Evolutionary conservation across 2,113 vertebrate genomes (phyloP).

Genomic region (Numenius arquata): DNA sequence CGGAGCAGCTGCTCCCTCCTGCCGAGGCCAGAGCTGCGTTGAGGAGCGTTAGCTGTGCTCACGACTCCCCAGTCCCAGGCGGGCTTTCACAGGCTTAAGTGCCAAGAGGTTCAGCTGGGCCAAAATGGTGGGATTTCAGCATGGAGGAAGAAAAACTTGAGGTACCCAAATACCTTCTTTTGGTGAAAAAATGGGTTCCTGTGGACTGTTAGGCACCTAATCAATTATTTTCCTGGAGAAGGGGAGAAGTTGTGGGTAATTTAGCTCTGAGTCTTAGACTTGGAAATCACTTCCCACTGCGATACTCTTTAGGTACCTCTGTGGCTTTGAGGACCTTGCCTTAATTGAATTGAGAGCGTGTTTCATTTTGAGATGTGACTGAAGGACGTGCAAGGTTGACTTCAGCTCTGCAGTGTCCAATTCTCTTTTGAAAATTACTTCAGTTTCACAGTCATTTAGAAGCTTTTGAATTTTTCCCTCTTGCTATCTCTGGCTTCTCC

Average conservation of each 20-base stretch:
- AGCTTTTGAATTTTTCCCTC: neutral
- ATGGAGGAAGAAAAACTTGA: neutral
- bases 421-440: conserved; percentile 12
- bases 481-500: neutral
- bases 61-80: neutral
- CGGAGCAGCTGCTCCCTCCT: neutral
- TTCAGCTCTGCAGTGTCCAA: neutral
- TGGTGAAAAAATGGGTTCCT: neutral
- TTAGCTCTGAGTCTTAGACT: neutral
- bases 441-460: neutral
- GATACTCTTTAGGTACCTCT: neutral
- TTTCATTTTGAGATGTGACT: conserved; percentile 3
- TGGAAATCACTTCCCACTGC: neutral
- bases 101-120: neutral
- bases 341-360: neutral
- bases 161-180: conserved; percentile 26
- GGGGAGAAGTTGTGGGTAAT: neutral
- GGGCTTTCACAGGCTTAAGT: neutral
- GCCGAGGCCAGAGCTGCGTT: rapidly evolving
- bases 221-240: neutral
- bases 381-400: neutral
- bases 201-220: neutral
- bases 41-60: neutral
- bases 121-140: neutral
- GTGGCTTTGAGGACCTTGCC: neutral